Base-by-base conservation (phyloP, 1,140 invertebrate genomes). In the Reticulitermes speratus region DNA sequence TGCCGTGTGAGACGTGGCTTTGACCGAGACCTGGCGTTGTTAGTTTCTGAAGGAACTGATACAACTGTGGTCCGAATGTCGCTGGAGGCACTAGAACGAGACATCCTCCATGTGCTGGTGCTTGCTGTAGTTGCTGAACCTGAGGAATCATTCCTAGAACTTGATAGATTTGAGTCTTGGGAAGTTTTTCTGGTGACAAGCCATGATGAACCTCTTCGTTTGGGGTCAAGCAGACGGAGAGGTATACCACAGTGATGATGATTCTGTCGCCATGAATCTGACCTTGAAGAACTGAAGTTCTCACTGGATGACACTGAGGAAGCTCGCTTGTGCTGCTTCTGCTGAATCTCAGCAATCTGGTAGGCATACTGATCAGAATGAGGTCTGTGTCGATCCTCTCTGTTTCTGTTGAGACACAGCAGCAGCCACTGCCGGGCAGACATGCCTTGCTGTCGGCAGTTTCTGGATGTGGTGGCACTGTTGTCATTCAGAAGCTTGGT, bases 121-220 rank as follows among this genome's bases (percentile, higher is more conserved):
- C 95, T 96, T 25, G 96, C 96, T 0, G 96, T 97, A 1, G 96
- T 96, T 0, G 94, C 95, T 0, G 96, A 97, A 2, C 96, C 96
- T 1, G 96, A 97, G 0, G 96, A 97, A 90, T 98, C 97, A 90
- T 97, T 97, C 23, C 97, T 92, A 3, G 96, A 96, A 88, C 95
- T 96, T 82, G 96, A 97, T 84, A 97, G 90, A 90, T 97, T 97
- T 1, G 96, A 97, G 89, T 98, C 97, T 90, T 97, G 97, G 1
- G 96, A 97, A 0, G 97, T 96, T 91, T 98, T 98, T 32, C 97
- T 91, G 0, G 96, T 96, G 9, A 97, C 96, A 38, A 97, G 91
- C 97, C 97, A 97, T 0, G 96, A 97, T 0, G 96, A 96, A 8
- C 96, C 94, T 86, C 96, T 92, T 44, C 96, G 91, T 88, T 96